phyloP scores from a whole-genome alignment of 2,888 invertebrate genomes.

The Metacarcinus magister region DNA sequence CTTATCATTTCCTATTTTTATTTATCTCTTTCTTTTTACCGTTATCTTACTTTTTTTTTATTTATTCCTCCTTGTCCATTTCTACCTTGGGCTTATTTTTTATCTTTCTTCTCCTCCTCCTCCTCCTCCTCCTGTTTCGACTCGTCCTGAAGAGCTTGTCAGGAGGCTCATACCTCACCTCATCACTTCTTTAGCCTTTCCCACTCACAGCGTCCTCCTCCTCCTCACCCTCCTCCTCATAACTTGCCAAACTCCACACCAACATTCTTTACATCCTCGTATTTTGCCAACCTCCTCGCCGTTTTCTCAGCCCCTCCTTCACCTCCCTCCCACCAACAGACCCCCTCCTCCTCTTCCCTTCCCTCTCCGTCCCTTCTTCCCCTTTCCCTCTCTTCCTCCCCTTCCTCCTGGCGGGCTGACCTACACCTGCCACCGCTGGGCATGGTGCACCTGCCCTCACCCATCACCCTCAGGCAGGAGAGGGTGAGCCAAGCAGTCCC shows the following conservation, averaged over 20 bases:
- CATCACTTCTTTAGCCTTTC: constrained; percentile 27
- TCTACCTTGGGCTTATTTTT: too few species aligned
- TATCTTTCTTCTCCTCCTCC: background rate
- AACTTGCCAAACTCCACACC: constrained; percentile 44
- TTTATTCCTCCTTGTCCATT: background rate
- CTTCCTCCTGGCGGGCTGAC: background rate
- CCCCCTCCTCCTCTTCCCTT: background rate
- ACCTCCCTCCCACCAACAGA: background rate
- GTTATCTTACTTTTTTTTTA: background rate
- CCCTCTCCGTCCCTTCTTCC: background rate
- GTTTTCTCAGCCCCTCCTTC: background rate
- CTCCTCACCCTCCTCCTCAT: constrained; percentile 35
- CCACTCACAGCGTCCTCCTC: background rate
- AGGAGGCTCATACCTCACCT: constrained; percentile 18
- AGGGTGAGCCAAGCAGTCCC: constrained; percentile 19
- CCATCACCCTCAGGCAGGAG: constrained; percentile 14
- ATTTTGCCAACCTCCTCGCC: constrained; percentile 46
- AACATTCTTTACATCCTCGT: constrained; percentile 46
- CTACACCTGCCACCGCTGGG: constrained; percentile 40
- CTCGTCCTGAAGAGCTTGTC: background rate
- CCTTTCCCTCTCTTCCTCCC: background rate
- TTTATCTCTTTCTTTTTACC: background rate
- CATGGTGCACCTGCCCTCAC: constrained; percentile 32
- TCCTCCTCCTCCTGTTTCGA: constrained; percentile 16
- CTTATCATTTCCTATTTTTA: background rate